phyloP scores from a whole-genome alignment of 2,797 vertebrate genomes.

The Threskiornis aethiopicus region DNA sequence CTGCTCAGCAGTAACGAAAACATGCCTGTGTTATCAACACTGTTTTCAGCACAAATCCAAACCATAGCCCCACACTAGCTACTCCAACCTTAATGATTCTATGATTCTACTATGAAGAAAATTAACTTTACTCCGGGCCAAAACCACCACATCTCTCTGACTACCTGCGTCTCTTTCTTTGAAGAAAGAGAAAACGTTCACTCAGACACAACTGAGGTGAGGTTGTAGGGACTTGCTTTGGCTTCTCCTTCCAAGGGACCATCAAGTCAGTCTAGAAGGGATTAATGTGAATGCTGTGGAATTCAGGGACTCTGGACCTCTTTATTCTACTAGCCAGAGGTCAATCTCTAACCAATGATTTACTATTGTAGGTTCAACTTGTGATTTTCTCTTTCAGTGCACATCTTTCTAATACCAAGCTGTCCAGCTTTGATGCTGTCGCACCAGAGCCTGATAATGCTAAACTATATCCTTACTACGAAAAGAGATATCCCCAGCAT shows the following conservation, averaged over 20 bases:
- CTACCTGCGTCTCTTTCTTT: not conserved
- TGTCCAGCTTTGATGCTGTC: not conserved
- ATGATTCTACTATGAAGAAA: too few relatives aligned
- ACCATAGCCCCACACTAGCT: too few relatives aligned
- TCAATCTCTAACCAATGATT: not conserved
- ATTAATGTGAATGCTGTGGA: not conserved
- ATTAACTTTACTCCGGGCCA: too few relatives aligned
- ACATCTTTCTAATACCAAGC: not conserved
- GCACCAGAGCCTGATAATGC: not conserved
- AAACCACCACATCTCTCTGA: too few relatives aligned
- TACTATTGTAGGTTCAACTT: not conserved
- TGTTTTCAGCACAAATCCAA: too few relatives aligned
- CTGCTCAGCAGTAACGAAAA: too few relatives aligned
- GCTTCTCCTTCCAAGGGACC: not conserved
- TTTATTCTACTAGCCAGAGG: not conserved
- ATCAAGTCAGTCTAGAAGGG: not conserved
- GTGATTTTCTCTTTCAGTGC: not conserved
- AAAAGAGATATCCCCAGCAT: not conserved
- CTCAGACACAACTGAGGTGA: not conserved
- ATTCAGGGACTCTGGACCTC: not conserved
- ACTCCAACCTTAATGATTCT: too few relatives aligned
- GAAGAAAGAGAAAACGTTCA: not conserved
- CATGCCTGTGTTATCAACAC: too few relatives aligned
- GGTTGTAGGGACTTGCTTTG: not conserved
- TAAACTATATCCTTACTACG: not conserved